These are phyloP conservation scores for Pseudochirops corinnae DNA, from an alignment of 2,797 vertebrate genomes.

Conservation along the genomic window DNA sequence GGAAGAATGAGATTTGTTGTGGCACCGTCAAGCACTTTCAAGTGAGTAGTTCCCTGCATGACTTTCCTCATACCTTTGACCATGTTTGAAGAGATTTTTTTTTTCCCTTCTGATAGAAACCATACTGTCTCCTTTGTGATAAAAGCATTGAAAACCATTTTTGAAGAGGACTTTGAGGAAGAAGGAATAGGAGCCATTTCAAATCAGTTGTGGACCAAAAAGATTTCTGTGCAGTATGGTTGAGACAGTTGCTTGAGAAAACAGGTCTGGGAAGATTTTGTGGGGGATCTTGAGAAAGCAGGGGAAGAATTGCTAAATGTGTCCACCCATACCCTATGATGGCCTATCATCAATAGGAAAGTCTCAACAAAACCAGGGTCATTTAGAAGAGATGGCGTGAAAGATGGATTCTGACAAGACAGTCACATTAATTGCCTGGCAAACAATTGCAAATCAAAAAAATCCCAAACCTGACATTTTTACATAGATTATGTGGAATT, in stretches of 20 bases:
- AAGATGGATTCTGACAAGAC: constrained; percentile 58
- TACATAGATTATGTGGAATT: constrained; percentile 54
- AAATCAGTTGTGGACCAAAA: constrained; percentile 62
- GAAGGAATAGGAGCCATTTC: constrained; percentile 46
- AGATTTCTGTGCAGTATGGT: constrained; percentile 68
- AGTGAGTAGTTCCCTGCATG: neutral
- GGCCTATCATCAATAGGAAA: neutral
- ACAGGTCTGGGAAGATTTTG: constrained; percentile 1
- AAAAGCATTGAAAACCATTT: constrained; percentile 64
- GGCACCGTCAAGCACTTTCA: neutral
- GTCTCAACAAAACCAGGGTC: neutral
- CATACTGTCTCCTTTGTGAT: constrained; percentile 27
- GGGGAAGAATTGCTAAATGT: constrained; percentile 52
- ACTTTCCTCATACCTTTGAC: constrained; percentile 14
- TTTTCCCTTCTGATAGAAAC: constrained; percentile 42
- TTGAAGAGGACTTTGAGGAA: constrained; percentile 66
- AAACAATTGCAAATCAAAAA: constrained; percentile 30
- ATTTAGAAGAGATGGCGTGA: constrained; percentile 37
- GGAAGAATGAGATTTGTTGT: neutral
- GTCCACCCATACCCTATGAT: neutral
- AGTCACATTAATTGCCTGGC: constrained; percentile 2
- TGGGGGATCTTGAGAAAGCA: neutral
- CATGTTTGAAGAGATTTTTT: constrained; percentile 37
- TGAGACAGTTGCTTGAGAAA: constrained; percentile 48
- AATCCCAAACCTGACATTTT: constrained; percentile 9